These are phyloP conservation scores for Lutjanus campechanus DNA, from an alignment of 2,797 vertebrate species.

Conservation along the genomic window DNA sequence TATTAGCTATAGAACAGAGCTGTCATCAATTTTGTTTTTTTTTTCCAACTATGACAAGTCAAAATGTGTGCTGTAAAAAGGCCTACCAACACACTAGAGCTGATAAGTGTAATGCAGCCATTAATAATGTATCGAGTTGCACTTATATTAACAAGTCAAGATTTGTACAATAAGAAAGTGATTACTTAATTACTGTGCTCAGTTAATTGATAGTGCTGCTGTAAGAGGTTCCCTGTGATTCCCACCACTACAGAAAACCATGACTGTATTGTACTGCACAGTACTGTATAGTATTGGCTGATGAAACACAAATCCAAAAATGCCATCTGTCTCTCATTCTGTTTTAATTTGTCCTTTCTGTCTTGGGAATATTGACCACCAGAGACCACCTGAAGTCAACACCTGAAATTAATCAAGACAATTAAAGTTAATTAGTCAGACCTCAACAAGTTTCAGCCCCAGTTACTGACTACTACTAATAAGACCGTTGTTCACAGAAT, in stretches of 20 bases:
- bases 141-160: not conserved
- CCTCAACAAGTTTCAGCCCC: too few species aligned
- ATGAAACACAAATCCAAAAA: not conserved
- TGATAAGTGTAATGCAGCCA: not conserved
- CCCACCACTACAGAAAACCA: not conserved
- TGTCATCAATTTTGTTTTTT: too few species aligned
- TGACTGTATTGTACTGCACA: not conserved
- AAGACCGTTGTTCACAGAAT: not conserved
- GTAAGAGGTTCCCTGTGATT: not conserved
- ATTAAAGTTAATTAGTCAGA: not conserved
- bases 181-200: not conserved
- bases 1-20: too few species aligned
- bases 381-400: not conserved
- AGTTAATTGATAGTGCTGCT: not conserved
- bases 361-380: not conserved
- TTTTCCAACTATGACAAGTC: not conserved
- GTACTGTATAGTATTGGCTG: not conserved
- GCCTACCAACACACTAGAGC: too few species aligned
- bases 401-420: not conserved
- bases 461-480: not conserved
- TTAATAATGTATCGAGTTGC: not conserved
- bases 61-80: not conserved
- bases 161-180: not conserved
- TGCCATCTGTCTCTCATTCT: not conserved
- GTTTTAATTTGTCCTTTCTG: not conserved